These are phyloP conservation scores for Pangasius sanitwongsei DNA, from an alignment of 2,797 vertebrate genomes.

Conservation along the genomic window DNA sequence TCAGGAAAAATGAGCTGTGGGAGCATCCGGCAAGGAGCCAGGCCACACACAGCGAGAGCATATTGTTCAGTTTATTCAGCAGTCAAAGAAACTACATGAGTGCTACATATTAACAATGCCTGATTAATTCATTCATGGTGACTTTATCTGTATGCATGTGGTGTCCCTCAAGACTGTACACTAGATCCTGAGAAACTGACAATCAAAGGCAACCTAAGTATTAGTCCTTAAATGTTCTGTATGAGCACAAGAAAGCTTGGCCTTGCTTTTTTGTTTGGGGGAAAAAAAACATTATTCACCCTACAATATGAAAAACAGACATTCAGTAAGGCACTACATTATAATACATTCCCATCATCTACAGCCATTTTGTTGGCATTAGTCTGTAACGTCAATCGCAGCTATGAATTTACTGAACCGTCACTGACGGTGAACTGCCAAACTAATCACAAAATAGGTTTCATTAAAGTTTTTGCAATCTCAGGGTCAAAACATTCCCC, in stretches of 20 bases:
- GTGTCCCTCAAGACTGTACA: neutral
- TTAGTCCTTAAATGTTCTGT: neutral
- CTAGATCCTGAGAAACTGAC: neutral
- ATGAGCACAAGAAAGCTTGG: neutral
- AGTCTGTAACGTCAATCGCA: constrained; percentile 3
- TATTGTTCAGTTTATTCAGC: constrained; percentile 30
- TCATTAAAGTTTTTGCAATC: constrained; percentile 18
- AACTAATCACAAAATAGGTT: neutral
- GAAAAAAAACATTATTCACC: constrained; percentile 26
- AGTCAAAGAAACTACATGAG: neutral
- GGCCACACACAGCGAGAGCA: constrained; percentile 26
- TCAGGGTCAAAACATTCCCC: neutral
- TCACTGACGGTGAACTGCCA: neutral
- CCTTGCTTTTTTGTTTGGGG: neutral
- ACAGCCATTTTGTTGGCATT: constrained; percentile 8
- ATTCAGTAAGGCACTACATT: neutral
- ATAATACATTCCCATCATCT: neutral
- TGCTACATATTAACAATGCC: neutral
- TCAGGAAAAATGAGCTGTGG: constrained; percentile 33
- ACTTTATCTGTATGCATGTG: neutral
- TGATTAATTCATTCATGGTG: neutral
- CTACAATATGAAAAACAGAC: constrained; percentile 20
- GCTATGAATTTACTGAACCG: neutral
- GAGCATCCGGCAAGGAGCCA: constrained; percentile 1
- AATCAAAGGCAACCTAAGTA: neutral